Evolutionary conservation across 2,888 invertebrate genomes (phyloP), one percentile per base, ranked within the genome.

Genomic region (Nomada fucata): DNA sequence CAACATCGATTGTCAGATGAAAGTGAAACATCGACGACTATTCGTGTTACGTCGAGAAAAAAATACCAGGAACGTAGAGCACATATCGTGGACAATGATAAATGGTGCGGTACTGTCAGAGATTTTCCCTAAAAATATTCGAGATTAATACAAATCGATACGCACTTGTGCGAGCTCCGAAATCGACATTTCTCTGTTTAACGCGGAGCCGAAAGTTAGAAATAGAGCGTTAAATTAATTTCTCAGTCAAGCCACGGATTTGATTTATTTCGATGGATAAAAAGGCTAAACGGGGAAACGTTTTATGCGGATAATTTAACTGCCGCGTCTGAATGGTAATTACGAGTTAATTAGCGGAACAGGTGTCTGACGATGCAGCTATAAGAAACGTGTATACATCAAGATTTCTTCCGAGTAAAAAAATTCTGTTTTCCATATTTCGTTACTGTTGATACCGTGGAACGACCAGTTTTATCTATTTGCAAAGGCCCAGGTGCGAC

Each of bases 1-100:
- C 73, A 29, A 50, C 65, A 65, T 74, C 59, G n/a, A 63, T 76
- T 47, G 71, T 36, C 44, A 13, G 26, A 36, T 15, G 29, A 44
- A 64, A 64, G 29, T 18, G 65, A 65, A 73, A 64, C 20, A 20
- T 20, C 26, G 13, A 23, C 57, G 47, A 5, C 5, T 36, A 29
- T 18, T 10, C 3, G 23, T 53, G 13, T 53, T 52, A 18, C 18
- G 13, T 2, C 1, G n/a, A 72, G 42, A 15, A 64, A 44, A 50
- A 55, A 15, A 36, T 42, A 42, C n/a, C 53, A 5, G 11, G 26
- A 42, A 52, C 36, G 53, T 52, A 42, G 42, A 23, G 52, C 52
- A 11, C 15, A 3, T 42, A 20, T 50, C 50, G 36, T 3, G 23
- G 11, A 61, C 18, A 1, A 3, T 23, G 71, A 52, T 23, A 36